Percentiles rank a stretch among this genome's conserved stretches.
Conservation (phyloP, 2,888 invertebrate species). For the Stomorhina lunata region DNA sequence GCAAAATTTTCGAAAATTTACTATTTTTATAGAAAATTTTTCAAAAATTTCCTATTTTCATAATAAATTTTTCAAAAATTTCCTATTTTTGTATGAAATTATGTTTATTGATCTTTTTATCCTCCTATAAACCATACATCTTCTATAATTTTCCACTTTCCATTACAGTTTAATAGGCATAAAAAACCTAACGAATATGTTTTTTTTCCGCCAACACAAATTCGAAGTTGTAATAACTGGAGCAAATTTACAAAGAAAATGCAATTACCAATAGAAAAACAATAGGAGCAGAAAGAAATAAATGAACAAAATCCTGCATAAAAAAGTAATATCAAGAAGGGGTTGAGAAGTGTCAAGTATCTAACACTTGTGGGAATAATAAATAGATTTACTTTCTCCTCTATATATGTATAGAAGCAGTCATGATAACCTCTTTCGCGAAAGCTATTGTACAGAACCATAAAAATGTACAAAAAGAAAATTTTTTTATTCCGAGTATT, state of each 20-base stretch:
- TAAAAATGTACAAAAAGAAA: slow-evolving; percentile 14
- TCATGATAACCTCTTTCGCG: background rate
- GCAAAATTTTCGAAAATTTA: too few relatives aligned
- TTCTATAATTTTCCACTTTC: too few relatives aligned
- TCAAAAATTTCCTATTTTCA: too few relatives aligned
- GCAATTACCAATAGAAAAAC: background rate
- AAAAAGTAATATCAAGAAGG: slow-evolving; percentile 38
- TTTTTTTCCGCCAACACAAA: slow-evolving; percentile 16
- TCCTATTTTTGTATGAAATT: too few relatives aligned
- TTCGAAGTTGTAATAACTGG: slow-evolving; percentile 22
- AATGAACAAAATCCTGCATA: slow-evolving; percentile 46
- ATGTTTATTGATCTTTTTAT: too few relatives aligned
- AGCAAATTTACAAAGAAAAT: background rate
- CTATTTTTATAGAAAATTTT: too few relatives aligned
- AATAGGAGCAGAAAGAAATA: background rate
- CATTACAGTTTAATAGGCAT: background rate
- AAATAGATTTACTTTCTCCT: slow-evolving; percentile 10
- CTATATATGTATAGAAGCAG: too few relatives aligned
- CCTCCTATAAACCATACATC: too few relatives aligned
- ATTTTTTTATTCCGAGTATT: background rate
- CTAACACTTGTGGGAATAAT: slow-evolving; percentile 39
- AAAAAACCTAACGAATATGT: background rate
- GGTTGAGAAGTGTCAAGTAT: slow-evolving; percentile 61
- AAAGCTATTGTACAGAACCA: slow-evolving; percentile 46
- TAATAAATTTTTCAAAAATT: too few relatives aligned